Conservation (phyloP, 2,113 vertebrate species). For the Ammodytes marinus region DNA sequence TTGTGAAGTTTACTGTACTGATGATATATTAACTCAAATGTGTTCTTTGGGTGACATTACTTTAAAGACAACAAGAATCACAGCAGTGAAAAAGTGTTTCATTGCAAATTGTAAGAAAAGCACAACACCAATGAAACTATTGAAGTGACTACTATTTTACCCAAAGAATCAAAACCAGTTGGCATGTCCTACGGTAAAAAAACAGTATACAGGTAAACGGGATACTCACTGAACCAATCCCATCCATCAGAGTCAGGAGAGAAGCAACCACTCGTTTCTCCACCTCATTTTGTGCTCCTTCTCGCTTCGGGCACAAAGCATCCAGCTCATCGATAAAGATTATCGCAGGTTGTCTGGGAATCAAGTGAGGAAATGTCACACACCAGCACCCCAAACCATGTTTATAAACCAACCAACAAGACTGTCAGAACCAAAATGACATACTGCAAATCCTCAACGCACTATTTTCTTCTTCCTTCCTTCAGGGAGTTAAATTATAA, state of each 20-base stretch:
- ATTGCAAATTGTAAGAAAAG: not conserved
- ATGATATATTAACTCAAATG: not conserved
- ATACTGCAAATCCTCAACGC: not conserved
- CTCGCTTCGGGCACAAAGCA: slow-evolving; percentile 94
- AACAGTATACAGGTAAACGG: no score
- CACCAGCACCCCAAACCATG: not conserved
- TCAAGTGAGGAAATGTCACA: not conserved
- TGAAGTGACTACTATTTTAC: not conserved
- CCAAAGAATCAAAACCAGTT: not conserved
- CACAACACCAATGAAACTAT: not conserved
- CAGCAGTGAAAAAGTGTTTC: not conserved
- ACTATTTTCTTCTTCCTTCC: no score
- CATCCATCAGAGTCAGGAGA: slow-evolving; percentile 96
- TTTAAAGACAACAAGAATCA: not conserved
- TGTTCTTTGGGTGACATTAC: not conserved
- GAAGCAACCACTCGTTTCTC: slow-evolving; percentile 96
- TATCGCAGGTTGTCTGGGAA: slow-evolving; percentile 89
- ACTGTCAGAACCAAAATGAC: not conserved
- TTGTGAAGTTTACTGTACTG: not conserved
- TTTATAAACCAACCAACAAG: not conserved
- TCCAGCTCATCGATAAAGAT: slow-evolving; percentile 99
- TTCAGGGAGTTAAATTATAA: not conserved
- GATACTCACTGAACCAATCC: slow-evolving; percentile 91
- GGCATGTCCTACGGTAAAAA: no score
- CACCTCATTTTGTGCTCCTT: slow-evolving; percentile 95